Conservation (phyloP, 2,888 invertebrate genomes). For the Rhopalosiphum nymphaeae region DNA sequence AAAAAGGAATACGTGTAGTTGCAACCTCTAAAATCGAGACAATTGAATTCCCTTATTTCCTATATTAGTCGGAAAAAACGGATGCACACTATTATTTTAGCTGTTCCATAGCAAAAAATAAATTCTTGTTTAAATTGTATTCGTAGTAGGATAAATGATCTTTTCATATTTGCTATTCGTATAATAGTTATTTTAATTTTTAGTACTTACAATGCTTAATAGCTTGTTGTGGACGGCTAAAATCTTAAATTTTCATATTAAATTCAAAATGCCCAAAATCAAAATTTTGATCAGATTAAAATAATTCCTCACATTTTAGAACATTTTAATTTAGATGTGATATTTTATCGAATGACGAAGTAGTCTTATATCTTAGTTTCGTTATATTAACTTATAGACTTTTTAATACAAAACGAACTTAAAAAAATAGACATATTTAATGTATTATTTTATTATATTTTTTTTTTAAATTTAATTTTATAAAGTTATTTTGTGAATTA, state of each 20-base stretch:
- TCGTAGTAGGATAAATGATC: background rate
- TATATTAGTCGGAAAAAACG: background rate
- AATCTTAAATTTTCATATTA: background rate
- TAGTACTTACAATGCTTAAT: background rate
- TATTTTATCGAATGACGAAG: no score
- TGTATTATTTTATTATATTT: background rate
- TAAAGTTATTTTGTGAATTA: no score
- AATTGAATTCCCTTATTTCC: background rate
- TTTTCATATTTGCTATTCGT: background rate
- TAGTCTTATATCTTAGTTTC: no score
- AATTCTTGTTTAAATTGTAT: background rate
- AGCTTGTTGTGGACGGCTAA: background rate
- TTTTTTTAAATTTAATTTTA: no score
- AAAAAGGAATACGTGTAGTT: background rate
- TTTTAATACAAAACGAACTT: background rate
- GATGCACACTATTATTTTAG: background rate
- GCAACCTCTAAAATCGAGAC: background rate
- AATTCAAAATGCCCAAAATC: background rate
- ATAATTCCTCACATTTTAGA: background rate
- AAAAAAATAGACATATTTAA: background rate
- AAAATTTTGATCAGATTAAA: background rate
- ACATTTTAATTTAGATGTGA: background rate
- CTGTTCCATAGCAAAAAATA: background rate
- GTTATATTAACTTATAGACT: no score
- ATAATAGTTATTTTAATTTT: background rate